Percentiles rank a stretch among this genome's conserved stretches.
phyloP scores from a whole-genome alignment of 2,113 vertebrate species.

The Erythrolamprus reginae region DNA sequence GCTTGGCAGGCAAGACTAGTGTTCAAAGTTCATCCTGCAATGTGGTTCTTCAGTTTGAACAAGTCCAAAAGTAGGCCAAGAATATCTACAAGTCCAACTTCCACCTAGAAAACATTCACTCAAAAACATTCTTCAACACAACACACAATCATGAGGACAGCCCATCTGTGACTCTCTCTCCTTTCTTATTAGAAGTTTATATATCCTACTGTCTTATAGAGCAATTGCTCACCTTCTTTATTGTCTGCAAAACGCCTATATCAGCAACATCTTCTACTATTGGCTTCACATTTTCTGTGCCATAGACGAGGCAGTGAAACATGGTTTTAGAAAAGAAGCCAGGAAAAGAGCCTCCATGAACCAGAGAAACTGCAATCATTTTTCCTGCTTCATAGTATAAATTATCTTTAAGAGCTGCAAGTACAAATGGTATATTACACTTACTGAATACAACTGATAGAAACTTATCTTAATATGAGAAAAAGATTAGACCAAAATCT shows the following conservation, averaged over 20 bases:
- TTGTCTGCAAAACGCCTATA: constrained; percentile 60
- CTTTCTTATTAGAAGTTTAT: background rate
- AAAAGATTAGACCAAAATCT: background rate
- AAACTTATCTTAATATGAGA: background rate
- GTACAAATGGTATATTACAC: constrained; percentile 25
- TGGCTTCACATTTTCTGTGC: constrained; percentile 71
- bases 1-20: background rate
- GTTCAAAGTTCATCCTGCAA: background rate
- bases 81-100: background rate
- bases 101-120: background rate
- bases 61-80: background rate
- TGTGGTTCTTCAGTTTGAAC: background rate
- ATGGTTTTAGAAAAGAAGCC: constrained; percentile 85
- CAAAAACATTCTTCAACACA: background rate
- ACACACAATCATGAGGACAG: background rate
- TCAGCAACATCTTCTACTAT: constrained; percentile 73
- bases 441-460: background rate
- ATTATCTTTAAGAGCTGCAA: constrained; percentile 72
- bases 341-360: constrained; percentile 80
- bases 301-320: constrained; percentile 76
- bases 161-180: background rate
- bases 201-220: background rate
- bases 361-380: constrained; percentile 76
- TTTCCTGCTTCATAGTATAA: constrained; percentile 79
- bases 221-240: constrained; percentile 66